Conservation (phyloP, 2,797 vertebrate species). For the Betta splendens region DNA sequence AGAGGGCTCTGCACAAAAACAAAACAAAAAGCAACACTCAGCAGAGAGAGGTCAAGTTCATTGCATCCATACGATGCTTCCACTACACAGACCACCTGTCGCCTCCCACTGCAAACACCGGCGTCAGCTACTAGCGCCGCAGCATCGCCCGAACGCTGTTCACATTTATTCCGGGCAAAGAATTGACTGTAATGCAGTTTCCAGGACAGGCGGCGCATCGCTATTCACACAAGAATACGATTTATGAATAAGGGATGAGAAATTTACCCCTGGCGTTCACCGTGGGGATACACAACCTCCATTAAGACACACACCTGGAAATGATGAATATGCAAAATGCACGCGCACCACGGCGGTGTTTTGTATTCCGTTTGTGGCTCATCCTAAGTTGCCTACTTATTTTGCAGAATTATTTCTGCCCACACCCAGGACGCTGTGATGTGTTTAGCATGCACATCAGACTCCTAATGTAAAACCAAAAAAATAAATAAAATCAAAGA, state of each 20-base stretch:
- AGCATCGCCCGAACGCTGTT: too few relatives aligned
- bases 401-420: background rate
- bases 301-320: background rate
- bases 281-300: background rate
- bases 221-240: background rate
- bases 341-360: background rate
- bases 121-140: background rate
- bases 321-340: conserved; percentile 11
- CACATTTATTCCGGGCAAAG: background rate
- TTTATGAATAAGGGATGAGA: background rate
- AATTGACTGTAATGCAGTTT: background rate
- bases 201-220: background rate
- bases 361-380: conserved; percentile 6
- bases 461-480: conserved; percentile 15
- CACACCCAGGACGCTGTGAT: background rate
- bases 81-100: background rate
- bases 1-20: background rate
- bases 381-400: background rate
- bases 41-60: too few relatives aligned
- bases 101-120: background rate
- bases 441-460: background rate
- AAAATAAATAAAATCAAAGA: conserved; percentile 2
- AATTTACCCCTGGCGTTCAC: background rate
- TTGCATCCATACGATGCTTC: background rate
- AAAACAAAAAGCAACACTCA: background rate